Base-by-base conservation (phyloP, 2,888 invertebrate species). In the Spodoptera picta region DNA sequence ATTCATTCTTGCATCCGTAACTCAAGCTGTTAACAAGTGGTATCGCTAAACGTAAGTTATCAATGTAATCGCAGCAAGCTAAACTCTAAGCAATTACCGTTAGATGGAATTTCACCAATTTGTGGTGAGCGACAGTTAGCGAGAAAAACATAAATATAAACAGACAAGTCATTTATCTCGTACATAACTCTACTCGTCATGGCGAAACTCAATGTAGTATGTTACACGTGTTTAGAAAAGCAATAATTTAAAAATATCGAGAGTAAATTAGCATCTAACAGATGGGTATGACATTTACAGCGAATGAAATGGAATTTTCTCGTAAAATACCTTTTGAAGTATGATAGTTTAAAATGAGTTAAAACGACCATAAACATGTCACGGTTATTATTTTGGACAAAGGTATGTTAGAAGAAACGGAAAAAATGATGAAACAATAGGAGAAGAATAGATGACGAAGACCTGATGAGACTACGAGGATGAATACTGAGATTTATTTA, bases 71-170 rank as follows among this genome's bases (percentile, higher is more conserved):
- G 70, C 65, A 53, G 62, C 52, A 65, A 71, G 66, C 53, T 65
- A 70, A 72, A 67, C 68, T 59, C 50, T 52, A 47, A 46, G 61
- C 54, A 57, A 62, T 77, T 75, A 80, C 75, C 69, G 75, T 80
- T 80, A 77, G 55, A 48, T 71, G 62, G 52, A 75, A 77, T 80
- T 80, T 80, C 82, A 75, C 80, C 77, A 75, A 76, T 79, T 74
- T 79, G 79, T 65, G 79, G 81, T 72, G 60, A 79, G 61, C 31
- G 69, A 80, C 69, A 69, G 70, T 69, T 81, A 55, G 56, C 53
- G 54, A 57, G 64, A 60, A 51, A 56, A 62, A 62, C 46, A 75
- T 70, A 58, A 64, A 64, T 70, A 65, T 70, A 60, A 64, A 64
- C 45, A 45, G 61, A 60, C 73, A 45, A 56, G 64, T 62, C 50